A percentile compares a stretch with the other conserved stretches of the same genome.
phyloP scores from a whole-genome alignment of 2,797 vertebrate genomes.

The Coccyzus lansbergi region DNA sequence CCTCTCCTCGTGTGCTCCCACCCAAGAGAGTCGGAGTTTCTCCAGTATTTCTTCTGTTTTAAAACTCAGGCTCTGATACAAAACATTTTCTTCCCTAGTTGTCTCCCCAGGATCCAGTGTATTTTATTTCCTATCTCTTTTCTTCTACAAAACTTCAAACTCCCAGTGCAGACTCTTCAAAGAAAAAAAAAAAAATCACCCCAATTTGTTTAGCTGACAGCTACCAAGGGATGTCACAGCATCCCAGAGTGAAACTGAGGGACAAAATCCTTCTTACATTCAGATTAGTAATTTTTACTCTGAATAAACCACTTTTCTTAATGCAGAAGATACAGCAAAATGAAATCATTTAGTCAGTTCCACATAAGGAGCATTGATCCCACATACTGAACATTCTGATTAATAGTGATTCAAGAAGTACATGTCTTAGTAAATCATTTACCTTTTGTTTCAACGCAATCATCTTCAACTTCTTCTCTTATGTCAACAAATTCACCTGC shows the following conservation, averaged over 20 bases:
- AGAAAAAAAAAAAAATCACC: not conserved
- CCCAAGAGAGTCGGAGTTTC: not conserved
- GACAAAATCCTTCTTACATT: not conserved
- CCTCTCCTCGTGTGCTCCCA: not conserved
- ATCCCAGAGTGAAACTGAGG: not conserved
- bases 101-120: not conserved
- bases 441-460: slow-evolving; percentile 85
- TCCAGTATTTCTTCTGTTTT: not conserved
- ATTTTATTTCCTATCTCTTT: not conserved
- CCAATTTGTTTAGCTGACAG: not conserved
- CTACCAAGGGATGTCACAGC: not conserved
- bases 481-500: slow-evolving; percentile 90
- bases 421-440: slow-evolving; percentile 36
- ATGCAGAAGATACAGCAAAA: not conserved
- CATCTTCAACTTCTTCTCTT: slow-evolving; percentile 86
- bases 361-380: not conserved
- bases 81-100: not conserved
- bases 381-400: not conserved
- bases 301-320: not conserved
- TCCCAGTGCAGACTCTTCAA: not conserved
- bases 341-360: not conserved
- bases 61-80: not conserved
- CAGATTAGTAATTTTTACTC: not conserved
- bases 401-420: not conserved
- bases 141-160: not conserved